Base-by-base conservation (phyloP, 2,797 vertebrate genomes). In the Prunella strophiata region DNA sequence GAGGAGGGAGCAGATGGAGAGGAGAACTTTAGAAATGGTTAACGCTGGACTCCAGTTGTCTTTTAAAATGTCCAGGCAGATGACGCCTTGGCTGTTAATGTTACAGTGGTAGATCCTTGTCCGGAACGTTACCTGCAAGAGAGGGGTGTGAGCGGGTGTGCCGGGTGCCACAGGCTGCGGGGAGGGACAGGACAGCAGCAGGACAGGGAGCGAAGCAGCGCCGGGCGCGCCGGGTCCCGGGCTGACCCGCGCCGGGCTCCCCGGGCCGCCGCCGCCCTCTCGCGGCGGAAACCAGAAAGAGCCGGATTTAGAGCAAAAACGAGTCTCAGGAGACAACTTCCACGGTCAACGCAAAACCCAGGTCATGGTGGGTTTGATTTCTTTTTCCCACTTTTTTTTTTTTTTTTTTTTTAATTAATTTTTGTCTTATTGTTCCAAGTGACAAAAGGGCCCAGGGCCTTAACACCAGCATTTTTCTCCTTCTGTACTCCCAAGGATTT, bases 11-110 rank as follows among this genome's bases (percentile, higher is more conserved):
- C 98, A 99, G 98, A 99, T 99, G 93, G 99, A 99, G 89, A 99
- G 98, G 36, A 99, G 98, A 74, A 99, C 99, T 98, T 99, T 99
- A 96, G 99, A 99, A 98, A 99, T 99, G 95, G 99, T 99, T 95
- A 99, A 98, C 3, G 99, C 99, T n/a, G 99, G 99, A 93, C 99
- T 99, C 99, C 89, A 91, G 84, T 91, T 89, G 55, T 99, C 99
- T 95, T 99, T 99, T 97, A 99, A 98, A 98, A 99, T 99, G 98
- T 99, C 99, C 98, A 99, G 98, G 43, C 99, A 99, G 98, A 99
- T 99, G 97, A 99, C 99, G 0, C 99, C 99, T 98, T 99, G 99
- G 95, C 99, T 99, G 98, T 99, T 99, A 96, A 99, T 99, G 95
- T 99, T 99, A 98, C 99, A 99, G 98, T 99, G 83, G 54, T 85